These are phyloP conservation scores for Morone saxatilis DNA, from an alignment of 2,113 vertebrate species.

Conservation along the genomic window DNA sequence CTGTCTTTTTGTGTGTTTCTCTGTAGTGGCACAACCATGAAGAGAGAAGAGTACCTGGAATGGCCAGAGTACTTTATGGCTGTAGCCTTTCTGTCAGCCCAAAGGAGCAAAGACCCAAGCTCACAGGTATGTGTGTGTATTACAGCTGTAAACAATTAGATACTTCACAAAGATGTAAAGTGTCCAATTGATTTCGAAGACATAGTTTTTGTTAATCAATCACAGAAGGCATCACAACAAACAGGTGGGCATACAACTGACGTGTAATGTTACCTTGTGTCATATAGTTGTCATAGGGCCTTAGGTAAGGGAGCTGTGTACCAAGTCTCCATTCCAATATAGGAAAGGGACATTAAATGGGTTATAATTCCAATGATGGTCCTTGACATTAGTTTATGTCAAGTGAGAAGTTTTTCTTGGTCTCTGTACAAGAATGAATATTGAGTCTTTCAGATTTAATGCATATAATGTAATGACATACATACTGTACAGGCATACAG, in stretches of 20 bases:
- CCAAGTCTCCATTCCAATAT: too few species aligned
- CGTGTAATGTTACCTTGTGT: too few species aligned
- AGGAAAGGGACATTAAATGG: not conserved
- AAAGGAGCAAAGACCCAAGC: slow-evolving; percentile 97
- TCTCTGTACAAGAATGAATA: not conserved
- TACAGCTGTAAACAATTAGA: slow-evolving; percentile 80
- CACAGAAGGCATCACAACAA: not conserved
- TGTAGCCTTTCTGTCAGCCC: slow-evolving; percentile 96
- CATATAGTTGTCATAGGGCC: too few species aligned
- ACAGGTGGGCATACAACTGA: too few species aligned
- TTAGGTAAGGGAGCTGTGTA: too few species aligned
- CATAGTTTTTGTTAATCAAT: not conserved
- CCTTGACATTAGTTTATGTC: not conserved
- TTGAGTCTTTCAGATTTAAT: not conserved
- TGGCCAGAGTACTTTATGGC: slow-evolving; percentile 99
- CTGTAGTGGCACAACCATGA: slow-evolving; percentile 58
- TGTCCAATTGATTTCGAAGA: not conserved
- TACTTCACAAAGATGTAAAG: not conserved
- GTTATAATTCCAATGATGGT: not conserved
- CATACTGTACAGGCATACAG: not conserved
- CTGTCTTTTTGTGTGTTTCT: not conserved
- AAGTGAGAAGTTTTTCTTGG: too few species aligned
- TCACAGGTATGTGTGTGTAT: slow-evolving; percentile 74
- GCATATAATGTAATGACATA: not conserved
- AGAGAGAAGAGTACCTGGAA: slow-evolving; percentile 95